A percentile compares a stretch with the other conserved stretches of the same genome.
Evolutionary conservation across 2,888 invertebrate species (phyloP).

Genomic region (Cantharis lateralis): DNA sequence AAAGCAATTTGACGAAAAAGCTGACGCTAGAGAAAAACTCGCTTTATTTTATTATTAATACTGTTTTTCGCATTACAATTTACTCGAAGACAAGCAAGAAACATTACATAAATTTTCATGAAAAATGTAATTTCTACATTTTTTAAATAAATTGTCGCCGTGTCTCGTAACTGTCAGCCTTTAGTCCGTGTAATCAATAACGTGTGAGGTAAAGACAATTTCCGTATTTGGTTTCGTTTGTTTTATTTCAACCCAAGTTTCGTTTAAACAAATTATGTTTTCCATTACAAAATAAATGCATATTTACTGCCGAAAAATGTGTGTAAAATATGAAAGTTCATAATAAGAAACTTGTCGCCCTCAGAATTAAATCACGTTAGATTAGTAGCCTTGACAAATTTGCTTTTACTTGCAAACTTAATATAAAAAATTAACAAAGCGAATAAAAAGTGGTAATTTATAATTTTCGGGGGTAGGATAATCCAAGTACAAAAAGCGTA

Average conservation of each 20-base stretch:
- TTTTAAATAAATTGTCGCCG: neutral
- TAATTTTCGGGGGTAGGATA: neutral
- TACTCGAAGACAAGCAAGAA: neutral
- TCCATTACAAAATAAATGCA: neutral
- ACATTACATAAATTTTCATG: neutral
- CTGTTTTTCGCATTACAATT: neutral
- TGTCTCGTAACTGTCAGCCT: neutral
- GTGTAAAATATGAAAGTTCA: neutral
- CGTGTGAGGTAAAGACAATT: slow-evolving; percentile 1
- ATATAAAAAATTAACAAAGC: neutral
- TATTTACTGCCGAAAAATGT: neutral
- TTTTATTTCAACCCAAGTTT: neutral
- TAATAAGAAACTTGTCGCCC: neutral
- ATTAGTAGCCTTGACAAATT: neutral
- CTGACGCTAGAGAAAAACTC: neutral
- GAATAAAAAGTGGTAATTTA: neutral
- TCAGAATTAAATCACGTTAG: neutral
- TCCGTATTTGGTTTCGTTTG: neutral
- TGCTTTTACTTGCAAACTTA: neutral
- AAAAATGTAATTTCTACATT: slow-evolving; percentile 1
- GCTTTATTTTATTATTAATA: neutral
- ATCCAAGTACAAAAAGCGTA: neutral
- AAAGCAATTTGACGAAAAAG: neutral
- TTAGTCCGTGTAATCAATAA: slow-evolving; percentile 7
- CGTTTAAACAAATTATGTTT: neutral